Base-by-base conservation (phyloP, 2,888 invertebrate species). In the Yponomeuta plumbellus region DNA sequence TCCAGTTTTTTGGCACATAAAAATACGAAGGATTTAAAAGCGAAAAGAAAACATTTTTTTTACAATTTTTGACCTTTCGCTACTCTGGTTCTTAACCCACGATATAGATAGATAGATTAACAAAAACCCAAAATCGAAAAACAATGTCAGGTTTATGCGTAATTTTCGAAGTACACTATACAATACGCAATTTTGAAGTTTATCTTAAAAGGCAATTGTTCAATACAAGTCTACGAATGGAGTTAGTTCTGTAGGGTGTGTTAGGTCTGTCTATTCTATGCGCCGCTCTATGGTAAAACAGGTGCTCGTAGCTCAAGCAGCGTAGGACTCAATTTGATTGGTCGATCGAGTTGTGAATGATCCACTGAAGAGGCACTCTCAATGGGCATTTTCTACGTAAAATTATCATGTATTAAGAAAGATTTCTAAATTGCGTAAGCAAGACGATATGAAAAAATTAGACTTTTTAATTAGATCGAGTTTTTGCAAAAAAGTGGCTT, bases 391-490 rank as follows among this genome's bases (percentile, higher is more conserved):
- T 76, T 76, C 73, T 73, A 78, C 73, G 73, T 52, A 73, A 78
- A 79, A 78, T 80, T 78, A 78, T 78, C 78, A 79, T 80, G 77
- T 75, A 78, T 76, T 52, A 70, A 68, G 70, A 71, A 75, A 62
- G 67, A 67, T 67, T 67, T 67, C 67, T 67, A 67, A 58, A 67
- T 67, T 67, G 58, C 67, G 57, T 64, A 66, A 64, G 40, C 11
- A 58, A 56, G 58, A 13, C 13, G 44, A 52, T 52, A 52, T 52
- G 44, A 52, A 52, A 52, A 52, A 52, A 52, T 52, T 52, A 3
- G 44, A 52, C 44, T 52, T 52, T 52, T 52, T 52, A 52, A 52
- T 52, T 52, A 17, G 44, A 52, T 52, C 44, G 44, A 52, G 44
- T 52, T 52, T 52, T 52, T 52, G 13, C 17, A 52, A 52, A 52